phyloP scores from a whole-genome alignment of 2,888 invertebrate genomes.

The Tenodera sinensis region DNA sequence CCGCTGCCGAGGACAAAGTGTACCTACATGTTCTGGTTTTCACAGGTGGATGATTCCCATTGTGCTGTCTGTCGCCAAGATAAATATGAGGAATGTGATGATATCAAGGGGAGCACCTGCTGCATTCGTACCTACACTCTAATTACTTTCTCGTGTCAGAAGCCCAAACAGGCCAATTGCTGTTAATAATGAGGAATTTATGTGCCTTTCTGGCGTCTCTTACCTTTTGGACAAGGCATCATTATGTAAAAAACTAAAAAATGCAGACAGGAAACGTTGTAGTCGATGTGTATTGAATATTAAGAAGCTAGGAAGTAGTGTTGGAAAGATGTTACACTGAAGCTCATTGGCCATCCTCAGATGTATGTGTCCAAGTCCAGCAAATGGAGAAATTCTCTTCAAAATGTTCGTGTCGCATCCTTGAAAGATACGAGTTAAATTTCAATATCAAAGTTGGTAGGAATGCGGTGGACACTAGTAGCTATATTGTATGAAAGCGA shows the following conservation, averaged over 20 bases:
- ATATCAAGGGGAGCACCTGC: neutral
- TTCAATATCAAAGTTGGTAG: too few relatives aligned
- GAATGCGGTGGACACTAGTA: too few relatives aligned
- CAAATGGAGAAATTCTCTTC: too few relatives aligned
- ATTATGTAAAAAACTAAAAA: neutral
- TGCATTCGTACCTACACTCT: neutral
- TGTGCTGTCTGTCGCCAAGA: neutral
- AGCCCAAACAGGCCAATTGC: neutral
- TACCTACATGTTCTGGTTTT: neutral
- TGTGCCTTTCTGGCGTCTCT: neutral
- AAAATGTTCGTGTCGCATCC: too few relatives aligned
- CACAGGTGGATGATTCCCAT: neutral
- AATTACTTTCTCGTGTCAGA: neutral
- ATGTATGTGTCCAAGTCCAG: too few relatives aligned
- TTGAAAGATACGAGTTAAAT: too few relatives aligned
- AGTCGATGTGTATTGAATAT: neutral
- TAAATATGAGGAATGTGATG: neutral
- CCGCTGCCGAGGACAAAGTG: too few relatives aligned
- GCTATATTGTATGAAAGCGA: too few relatives aligned
- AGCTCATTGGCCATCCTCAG: too few relatives aligned
- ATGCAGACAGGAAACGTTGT: neutral
- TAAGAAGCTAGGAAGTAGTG: too few relatives aligned
- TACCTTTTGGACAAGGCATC: neutral
- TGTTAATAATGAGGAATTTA: neutral
- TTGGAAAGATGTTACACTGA: too few relatives aligned